Conservation (phyloP, 1,140 invertebrate genomes). For the Meloidogyne chitwoodi region DNA sequence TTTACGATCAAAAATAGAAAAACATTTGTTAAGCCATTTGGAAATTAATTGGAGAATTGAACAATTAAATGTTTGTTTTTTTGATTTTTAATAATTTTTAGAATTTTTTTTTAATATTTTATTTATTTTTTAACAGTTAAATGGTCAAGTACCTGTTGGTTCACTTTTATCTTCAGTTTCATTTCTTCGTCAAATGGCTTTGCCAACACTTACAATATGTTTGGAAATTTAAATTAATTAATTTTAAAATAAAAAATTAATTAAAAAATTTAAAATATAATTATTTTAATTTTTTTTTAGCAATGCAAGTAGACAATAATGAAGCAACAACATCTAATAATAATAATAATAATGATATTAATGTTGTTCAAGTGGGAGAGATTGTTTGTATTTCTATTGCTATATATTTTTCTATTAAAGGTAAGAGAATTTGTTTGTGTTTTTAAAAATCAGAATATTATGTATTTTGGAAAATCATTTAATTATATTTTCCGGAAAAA, state of each 20-base stretch:
- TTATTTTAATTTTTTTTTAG: slow-evolving; percentile 6
- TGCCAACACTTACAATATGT: slow-evolving; percentile 51
- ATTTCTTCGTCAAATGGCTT: slow-evolving; percentile 57
- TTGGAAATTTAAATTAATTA: slow-evolving; percentile 18
- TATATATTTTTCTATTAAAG: slow-evolving; percentile 12
- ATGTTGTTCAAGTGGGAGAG: slow-evolving; percentile 22
- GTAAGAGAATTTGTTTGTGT: slow-evolving; percentile 16
- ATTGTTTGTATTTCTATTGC: slow-evolving; percentile 21
- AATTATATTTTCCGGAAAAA: slow-evolving; percentile 18
- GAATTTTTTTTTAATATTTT: background rate
- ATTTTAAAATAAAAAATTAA: background rate
- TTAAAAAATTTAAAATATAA: background rate
- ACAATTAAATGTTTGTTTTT: slow-evolving; percentile 26
- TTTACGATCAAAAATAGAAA: slow-evolving; percentile 44
- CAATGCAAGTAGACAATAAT: background rate
- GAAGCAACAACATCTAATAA: background rate
- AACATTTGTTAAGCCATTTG: slow-evolving; percentile 50
- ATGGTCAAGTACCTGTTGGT: slow-evolving; percentile 54
- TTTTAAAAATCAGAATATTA: slow-evolving; percentile 47
- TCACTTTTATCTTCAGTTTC: slow-evolving; percentile 54
- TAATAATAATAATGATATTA: slow-evolving; percentile 2
- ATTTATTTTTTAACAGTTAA: slow-evolving; percentile 29
- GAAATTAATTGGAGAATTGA: slow-evolving; percentile 56
- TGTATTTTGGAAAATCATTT: background rate
- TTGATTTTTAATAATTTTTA: slow-evolving; percentile 3